Conservation (phyloP, 2,113 vertebrate genomes). For the Tragelaphus buxtoni region DNA sequence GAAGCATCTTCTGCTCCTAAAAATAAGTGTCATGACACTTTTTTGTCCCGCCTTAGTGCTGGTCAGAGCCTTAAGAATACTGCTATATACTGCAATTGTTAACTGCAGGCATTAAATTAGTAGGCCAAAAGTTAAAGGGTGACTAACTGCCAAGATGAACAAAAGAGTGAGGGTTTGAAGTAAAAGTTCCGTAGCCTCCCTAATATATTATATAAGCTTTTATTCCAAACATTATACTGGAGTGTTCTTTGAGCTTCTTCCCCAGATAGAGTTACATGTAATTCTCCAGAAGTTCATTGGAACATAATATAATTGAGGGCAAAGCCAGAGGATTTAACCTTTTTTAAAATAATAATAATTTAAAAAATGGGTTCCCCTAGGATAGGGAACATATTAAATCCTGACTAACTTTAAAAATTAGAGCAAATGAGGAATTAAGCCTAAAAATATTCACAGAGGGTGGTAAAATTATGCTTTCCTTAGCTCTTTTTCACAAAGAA, state of each 20-base stretch:
- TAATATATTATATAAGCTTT: neutral
- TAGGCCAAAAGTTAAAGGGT: neutral
- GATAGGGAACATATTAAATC: neutral
- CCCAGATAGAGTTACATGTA: neutral
- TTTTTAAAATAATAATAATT: no score
- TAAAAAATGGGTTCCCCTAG: neutral
- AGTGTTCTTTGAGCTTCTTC: neutral
- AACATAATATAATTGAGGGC: neutral
- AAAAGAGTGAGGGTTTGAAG: neutral
- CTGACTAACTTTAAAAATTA: conserved; percentile 4
- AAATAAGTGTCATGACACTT: neutral
- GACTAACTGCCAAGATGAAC: neutral
- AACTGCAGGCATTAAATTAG: neutral
- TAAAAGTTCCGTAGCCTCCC: neutral
- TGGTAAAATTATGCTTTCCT: neutral
- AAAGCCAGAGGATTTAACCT: neutral
- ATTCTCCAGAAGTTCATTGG: neutral
- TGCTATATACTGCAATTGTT: neutral
- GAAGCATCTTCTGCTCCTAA: neutral
- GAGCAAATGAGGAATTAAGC: neutral
- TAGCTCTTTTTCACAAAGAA: neutral
- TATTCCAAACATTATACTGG: neutral
- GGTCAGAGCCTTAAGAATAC: neutral
- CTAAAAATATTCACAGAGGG: neutral
- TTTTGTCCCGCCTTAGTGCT: neutral